These are phyloP conservation scores for Heliconius hermathena DNA, from an alignment of 1,140 invertebrate species.

Conservation along the genomic window DNA sequence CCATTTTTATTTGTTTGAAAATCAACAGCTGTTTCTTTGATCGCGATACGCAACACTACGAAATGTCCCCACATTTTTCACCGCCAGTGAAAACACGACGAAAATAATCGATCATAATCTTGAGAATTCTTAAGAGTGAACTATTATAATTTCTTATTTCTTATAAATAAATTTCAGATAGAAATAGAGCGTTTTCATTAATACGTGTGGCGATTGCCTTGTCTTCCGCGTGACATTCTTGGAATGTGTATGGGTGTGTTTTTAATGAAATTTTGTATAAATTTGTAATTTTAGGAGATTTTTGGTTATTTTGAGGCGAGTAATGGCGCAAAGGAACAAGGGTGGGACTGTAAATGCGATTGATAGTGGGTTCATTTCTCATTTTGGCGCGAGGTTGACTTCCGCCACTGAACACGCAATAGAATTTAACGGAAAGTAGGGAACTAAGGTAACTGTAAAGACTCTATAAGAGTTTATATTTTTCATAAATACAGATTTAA, in stretches of 20 bases:
- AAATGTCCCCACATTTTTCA: slow-evolving; percentile 70
- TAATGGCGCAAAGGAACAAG: no score
- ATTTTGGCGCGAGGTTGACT: no score
- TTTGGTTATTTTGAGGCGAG: no score
- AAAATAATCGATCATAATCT: slow-evolving; percentile 78
- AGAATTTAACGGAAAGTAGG: no score
- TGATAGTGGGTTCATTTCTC: no score
- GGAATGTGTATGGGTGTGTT: neutral
- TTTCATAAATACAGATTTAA: no score
- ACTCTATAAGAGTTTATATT: no score
- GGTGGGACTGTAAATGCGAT: no score
- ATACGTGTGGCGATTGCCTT: slow-evolving; percentile 10
- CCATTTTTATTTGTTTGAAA: slow-evolving; percentile 76
- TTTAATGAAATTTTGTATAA: neutral
- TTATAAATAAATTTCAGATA: slow-evolving; percentile 32
- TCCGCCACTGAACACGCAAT: no score
- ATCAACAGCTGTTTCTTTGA: slow-evolving; percentile 73
- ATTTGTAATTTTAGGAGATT: no score
- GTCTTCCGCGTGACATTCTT: neutral
- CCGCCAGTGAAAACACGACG: slow-evolving; percentile 58
- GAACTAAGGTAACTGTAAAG: no score
- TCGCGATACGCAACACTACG: slow-evolving; percentile 66
- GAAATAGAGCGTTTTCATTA: slow-evolving; percentile 32
- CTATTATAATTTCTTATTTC: slow-evolving; percentile 36
- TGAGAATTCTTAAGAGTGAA: slow-evolving; percentile 59